phyloP scores from a whole-genome alignment of 1,140 invertebrate species.

The Polypedilum vanderplanki region DNA sequence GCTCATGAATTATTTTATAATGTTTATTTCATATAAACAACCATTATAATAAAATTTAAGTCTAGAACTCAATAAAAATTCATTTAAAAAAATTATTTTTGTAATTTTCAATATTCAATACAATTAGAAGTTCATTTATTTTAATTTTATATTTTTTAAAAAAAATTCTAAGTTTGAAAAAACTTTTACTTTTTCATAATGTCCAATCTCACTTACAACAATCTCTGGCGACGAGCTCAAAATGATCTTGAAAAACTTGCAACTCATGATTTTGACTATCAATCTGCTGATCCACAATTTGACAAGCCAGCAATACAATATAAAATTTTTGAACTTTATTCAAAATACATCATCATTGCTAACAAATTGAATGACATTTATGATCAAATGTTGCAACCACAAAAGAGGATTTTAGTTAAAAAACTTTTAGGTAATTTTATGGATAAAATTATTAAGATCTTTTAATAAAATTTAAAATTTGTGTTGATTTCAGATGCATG shows the following conservation, averaged over 20 bases:
- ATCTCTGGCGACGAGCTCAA: conserved; percentile 58
- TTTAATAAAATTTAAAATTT: no score
- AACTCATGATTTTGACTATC: conserved; percentile 54
- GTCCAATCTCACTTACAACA: conserved; percentile 66
- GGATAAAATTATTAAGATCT: no score
- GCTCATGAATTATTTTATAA: no score
- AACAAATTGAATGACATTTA: conserved; percentile 73
- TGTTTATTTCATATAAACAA: no score
- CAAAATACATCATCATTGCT: conserved; percentile 71
- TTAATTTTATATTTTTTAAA: no score
- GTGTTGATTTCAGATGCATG: conserved; percentile 61
- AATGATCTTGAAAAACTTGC: conserved; percentile 55
- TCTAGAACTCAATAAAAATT: no score
- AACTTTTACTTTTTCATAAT: conserved; percentile 43
- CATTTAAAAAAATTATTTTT: no score
- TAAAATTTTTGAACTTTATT: conserved; percentile 56
- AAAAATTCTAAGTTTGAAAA: no score
- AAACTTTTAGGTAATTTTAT: conserved; percentile 42
- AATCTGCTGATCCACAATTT: conserved; percentile 52
- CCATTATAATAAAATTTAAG: no score
- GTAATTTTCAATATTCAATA: no score
- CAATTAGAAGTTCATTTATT: no score
- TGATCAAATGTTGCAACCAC: conserved; percentile 87
- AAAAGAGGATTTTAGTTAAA: conserved; percentile 74
- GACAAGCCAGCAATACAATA: conserved; percentile 54